A percentile compares a stretch with the other conserved stretches of the same genome.
Conservation (phyloP, 2,888 invertebrate genomes). For the Ormyrus rosae region DNA sequence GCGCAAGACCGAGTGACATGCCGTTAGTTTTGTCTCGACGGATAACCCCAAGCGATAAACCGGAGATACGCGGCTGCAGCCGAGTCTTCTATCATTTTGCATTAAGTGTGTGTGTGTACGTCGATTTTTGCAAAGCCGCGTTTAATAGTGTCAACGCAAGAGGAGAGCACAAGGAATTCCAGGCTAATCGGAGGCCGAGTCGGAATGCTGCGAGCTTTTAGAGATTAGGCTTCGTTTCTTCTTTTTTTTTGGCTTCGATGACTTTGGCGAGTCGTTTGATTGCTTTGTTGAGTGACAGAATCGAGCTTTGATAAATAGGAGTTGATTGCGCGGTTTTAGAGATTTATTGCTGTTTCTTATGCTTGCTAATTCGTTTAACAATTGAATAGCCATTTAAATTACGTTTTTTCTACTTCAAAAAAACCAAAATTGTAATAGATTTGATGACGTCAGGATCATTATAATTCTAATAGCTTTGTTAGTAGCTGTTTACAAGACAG, state of each 20-base stretch:
- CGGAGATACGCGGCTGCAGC: slow-evolving; percentile 47
- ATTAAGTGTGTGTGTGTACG: no score
- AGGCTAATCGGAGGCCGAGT: not conserved
- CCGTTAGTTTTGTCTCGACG: slow-evolving; percentile 73
- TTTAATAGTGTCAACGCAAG: not conserved
- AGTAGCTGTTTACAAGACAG: no score
- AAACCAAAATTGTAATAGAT: no score
- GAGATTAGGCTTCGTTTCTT: not conserved
- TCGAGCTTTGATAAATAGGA: no score
- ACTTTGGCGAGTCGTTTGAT: not conserved
- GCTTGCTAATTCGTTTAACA: no score
- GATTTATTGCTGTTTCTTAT: not conserved
- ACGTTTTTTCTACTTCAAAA: no score
- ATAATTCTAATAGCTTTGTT: no score
- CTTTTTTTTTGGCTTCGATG: not conserved
- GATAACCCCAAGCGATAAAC: slow-evolving; percentile 74
- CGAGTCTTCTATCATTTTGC: not conserved
- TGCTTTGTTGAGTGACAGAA: no score
- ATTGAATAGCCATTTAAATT: no score
- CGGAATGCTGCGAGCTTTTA: not conserved
- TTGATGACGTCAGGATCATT: no score
- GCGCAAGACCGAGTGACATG: slow-evolving; percentile 67
- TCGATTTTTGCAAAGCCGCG: not conserved
- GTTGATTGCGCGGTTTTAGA: not conserved
- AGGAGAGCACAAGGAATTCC: not conserved